Evolutionary conservation across 1,140 invertebrate genomes (phyloP).

Genomic region (Drosophila elegans): DNA sequence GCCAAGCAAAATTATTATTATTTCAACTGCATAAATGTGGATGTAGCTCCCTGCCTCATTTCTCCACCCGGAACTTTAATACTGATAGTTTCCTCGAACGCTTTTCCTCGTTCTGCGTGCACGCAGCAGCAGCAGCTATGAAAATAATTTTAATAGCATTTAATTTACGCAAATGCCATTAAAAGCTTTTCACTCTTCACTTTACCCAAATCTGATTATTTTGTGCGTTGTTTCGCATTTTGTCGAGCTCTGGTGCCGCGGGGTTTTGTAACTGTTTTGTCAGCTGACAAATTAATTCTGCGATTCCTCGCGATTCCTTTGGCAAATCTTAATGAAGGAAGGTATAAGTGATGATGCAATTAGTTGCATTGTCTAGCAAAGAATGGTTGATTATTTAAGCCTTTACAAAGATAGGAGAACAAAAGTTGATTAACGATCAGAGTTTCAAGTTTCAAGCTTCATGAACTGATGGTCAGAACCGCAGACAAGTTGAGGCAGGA

Average conservation of each 20-base stretch:
- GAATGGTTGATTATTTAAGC: slow-evolving; percentile 22
- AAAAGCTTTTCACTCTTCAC: slow-evolving; percentile 75
- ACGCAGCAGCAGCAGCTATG: slow-evolving; percentile 39
- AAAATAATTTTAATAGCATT: slow-evolving; percentile 82
- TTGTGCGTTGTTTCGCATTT: slow-evolving; percentile 78
- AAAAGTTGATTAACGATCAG: slow-evolving; percentile 31
- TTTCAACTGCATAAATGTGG: slow-evolving; percentile 60
- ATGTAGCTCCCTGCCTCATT: slow-evolving; percentile 34
- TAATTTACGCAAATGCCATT: slow-evolving; percentile 80
- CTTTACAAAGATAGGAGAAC: neutral
- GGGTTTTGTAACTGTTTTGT: slow-evolving; percentile 36
- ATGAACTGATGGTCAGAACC: slow-evolving; percentile 49
- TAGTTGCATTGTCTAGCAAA: slow-evolving; percentile 27
- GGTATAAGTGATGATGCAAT: slow-evolving; percentile 30
- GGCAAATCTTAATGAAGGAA: slow-evolving; percentile 4
- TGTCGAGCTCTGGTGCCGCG: slow-evolving; percentile 14
- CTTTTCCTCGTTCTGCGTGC: slow-evolving; percentile 18
- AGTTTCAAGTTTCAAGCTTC: slow-evolving; percentile 27
- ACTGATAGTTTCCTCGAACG: slow-evolving; percentile 25
- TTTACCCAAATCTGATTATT: slow-evolving; percentile 74
- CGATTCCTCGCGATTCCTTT: slow-evolving; percentile 12
- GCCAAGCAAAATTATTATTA: slow-evolving; percentile 68
- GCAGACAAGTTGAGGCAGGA: slow-evolving; percentile 38
- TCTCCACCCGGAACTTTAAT: slow-evolving; percentile 4
- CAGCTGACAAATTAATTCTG: slow-evolving; percentile 54